A percentile compares a stretch with the other conserved stretches of the same genome.
These are phyloP conservation scores for Drosophila crucigera DNA, from an alignment of 2,888 invertebrate species.

Conservation along the genomic window DNA sequence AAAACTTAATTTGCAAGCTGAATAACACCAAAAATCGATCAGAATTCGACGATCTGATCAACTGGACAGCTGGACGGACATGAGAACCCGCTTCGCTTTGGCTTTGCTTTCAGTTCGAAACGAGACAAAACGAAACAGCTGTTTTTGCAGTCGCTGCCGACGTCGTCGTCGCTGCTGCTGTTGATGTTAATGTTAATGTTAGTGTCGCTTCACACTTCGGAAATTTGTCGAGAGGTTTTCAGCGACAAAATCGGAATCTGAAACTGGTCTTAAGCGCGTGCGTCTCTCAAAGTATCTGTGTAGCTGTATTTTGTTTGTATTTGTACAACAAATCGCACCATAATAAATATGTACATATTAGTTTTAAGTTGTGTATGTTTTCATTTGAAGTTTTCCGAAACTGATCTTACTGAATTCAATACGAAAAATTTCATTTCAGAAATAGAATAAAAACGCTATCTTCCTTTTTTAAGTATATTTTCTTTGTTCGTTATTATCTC, in stretches of 20 bases:
- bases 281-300: conserved; percentile 20
- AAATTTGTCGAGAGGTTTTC: conserved; percentile 68
- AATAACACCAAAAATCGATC: conserved; percentile 60
- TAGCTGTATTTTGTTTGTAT: background rate
- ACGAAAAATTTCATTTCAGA: background rate
- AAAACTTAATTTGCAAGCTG: conserved; percentile 39
- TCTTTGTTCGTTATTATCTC: background rate
- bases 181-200: conserved; percentile 19
- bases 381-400: background rate
- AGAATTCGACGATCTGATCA: conserved; percentile 36
- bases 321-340: conserved; percentile 9
- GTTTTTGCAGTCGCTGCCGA: conserved; percentile 48
- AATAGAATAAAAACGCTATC: background rate
- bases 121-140: conserved; percentile 50
- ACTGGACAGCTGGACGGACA: conserved; percentile 17
- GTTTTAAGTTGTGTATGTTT: background rate
- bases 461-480: background rate
- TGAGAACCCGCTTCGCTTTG: conserved; percentile 43
- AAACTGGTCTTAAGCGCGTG: conserved; percentile 67
- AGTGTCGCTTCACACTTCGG: conserved; percentile 67
- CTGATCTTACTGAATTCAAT: background rate
- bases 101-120: conserved; percentile 27
- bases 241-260: conserved; percentile 60
- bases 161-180: conserved; percentile 13
- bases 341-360: background rate